A percentile compares a stretch with the other conserved stretches of the same genome.
Evolutionary conservation across 2,113 vertebrate genomes (phyloP).

Genomic region (Collichthys lucidus): DNA sequence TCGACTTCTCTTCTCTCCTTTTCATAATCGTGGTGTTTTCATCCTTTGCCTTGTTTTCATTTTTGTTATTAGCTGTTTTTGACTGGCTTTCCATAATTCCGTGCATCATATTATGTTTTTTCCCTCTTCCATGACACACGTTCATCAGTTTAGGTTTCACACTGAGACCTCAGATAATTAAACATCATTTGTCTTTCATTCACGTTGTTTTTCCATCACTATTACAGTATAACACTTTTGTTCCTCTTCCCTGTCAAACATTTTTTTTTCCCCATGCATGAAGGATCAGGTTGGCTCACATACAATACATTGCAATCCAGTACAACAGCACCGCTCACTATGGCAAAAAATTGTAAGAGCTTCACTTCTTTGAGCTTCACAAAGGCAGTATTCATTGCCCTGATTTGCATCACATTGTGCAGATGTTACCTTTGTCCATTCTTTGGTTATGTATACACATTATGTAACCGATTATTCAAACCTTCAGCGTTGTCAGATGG

Average conservation of each 20-base stretch:
- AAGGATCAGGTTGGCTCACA: background rate
- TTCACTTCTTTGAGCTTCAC: background rate
- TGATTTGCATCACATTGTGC: too few species aligned
- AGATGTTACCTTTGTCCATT: too few species aligned
- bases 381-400: too few species aligned
- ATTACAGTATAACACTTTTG: background rate
- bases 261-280: background rate
- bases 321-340: background rate
- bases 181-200: background rate
- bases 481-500: background rate
- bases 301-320: background rate
- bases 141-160: background rate
- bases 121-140: background rate
- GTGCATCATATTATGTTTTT: too few species aligned
- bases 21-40: background rate
- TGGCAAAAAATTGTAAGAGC: background rate
- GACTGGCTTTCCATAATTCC: background rate
- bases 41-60: background rate
- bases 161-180: background rate
- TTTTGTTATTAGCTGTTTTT: background rate
- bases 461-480: background rate
- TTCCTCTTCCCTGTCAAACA: background rate
- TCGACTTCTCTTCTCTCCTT: background rate
- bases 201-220: background rate
- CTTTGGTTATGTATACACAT: too few species aligned